These are phyloP conservation scores for Argyrosomus regius DNA, from an alignment of 2,797 vertebrate species.

Conservation along the genomic window DNA sequence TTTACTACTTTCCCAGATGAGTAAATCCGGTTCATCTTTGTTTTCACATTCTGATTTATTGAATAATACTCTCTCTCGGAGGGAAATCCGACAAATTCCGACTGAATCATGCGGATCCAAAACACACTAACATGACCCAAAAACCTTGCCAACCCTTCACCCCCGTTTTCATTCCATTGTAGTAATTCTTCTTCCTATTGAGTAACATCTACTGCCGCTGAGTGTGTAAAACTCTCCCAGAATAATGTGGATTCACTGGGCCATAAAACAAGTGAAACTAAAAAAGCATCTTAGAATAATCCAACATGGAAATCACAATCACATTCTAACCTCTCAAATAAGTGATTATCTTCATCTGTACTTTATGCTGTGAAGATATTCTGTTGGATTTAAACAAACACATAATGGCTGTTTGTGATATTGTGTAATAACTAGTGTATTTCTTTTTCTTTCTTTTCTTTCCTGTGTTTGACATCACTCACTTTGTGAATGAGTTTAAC, in stretches of 20 bases:
- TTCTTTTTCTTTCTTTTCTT: background rate
- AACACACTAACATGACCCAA: constrained; percentile 13
- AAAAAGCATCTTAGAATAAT: background rate
- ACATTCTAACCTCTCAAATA: background rate
- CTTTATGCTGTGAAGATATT: background rate
- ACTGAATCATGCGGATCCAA: constrained; percentile 31
- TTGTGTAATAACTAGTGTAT: background rate
- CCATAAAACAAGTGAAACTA: background rate
- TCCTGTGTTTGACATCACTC: background rate
- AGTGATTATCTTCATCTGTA: background rate
- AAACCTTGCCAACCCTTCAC: constrained; percentile 18
- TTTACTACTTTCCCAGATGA: background rate
- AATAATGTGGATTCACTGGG: background rate
- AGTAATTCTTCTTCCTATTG: constrained; percentile 31
- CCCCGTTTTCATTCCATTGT: constrained; percentile 20
- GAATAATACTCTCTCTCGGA: constrained; percentile 18
- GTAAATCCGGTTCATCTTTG: background rate
- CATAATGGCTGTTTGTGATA: background rate
- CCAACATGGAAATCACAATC: background rate
- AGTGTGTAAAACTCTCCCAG: background rate
- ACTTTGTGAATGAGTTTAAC: constrained; percentile 23
- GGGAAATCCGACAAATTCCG: constrained; percentile 14
- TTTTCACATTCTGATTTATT: constrained; percentile 26
- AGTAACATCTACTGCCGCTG: constrained; percentile 12
- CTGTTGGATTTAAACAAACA: background rate